Base-by-base conservation (phyloP, 2,113 vertebrate genomes). In the Spea bombifrons region DNA sequence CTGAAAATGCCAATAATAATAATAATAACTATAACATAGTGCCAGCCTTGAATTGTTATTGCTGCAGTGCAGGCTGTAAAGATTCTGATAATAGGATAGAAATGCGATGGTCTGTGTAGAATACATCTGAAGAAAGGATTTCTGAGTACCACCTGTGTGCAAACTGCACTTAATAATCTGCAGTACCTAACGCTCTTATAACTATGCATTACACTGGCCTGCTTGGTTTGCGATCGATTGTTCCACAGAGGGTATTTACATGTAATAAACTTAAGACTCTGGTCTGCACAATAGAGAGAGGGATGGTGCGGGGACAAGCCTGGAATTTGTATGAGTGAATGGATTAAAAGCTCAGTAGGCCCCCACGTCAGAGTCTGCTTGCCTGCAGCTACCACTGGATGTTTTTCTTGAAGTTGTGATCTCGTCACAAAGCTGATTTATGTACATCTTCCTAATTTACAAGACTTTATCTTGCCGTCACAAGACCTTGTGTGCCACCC, bases 181-280 rank as follows among this genome's bases (percentile, higher is more conserved):
- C 64, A 13, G n/a, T 45, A 68, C 47, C 75, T 76, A 76, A 63
- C 17, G 63, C 77, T 80, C 77, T 73, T 63, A 57, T 72, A 78
- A 78, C 71, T 66, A 73, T 80, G 77, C 70, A 80, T 73, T 80
- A 73, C 77, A 80, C 70, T 10, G 68, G 69, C 47, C 65, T 49
- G 61, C 67, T 66, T 73, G 76, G 61, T 72, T 59, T 73, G 77
- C 63, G 52, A 80, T 80, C 77, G 70, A 80, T 80, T 73, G 70
- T 73, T 73, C 77, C 63, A 78, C 69, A 53, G 63, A 61, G 77
- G 59, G 77, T 80, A 80, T 80, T 80, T 80, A 80, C 77, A 80
- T 73, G 61, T 80, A 80, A 80, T 80, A 80, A 80, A 66, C 71
- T n/a, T 66, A 71, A 73, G 63, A 80, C 70, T 80, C 65, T 67